A percentile compares a stretch with the other conserved stretches of the same genome.
These are phyloP conservation scores for Numida meleagris DNA, from an alignment of 2,113 vertebrate genomes.

Conservation along the genomic window DNA sequence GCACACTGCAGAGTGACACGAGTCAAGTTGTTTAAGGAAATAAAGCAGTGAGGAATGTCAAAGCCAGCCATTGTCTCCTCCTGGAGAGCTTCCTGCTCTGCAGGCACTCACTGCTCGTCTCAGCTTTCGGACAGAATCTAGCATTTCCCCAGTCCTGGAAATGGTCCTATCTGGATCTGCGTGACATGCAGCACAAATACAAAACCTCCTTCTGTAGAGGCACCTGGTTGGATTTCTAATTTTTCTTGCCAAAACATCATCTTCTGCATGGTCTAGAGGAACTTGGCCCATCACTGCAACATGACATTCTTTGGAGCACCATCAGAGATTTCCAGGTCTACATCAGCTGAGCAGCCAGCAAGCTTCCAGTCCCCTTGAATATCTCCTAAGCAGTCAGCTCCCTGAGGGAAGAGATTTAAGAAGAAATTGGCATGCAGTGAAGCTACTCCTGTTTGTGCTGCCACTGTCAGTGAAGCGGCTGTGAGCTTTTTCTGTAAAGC, in stretches of 20 bases:
- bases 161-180: background rate
- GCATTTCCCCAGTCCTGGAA: background rate
- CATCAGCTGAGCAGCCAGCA: background rate
- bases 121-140: constrained; percentile 8
- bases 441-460: background rate
- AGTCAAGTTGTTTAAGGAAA: constrained; percentile 28
- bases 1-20: background rate
- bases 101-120: constrained; percentile 23
- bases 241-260: background rate
- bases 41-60: background rate
- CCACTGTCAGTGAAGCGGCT: background rate
- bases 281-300: background rate
- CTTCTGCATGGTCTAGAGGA: constrained; percentile 13
- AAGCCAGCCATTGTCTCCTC: constrained; percentile 53
- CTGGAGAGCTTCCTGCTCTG: background rate
- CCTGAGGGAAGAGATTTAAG: constrained; percentile 34
- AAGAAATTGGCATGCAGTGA: constrained; percentile 19
- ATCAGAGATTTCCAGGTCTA: background rate
- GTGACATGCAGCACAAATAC: background rate
- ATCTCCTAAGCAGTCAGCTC: constrained; percentile 14
- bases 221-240: background rate
- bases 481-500: background rate
- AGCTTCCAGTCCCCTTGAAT: constrained; percentile 9
- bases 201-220: background rate
- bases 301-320: background rate